These are phyloP conservation scores for Manduca sexta DNA, from an alignment of 1,140 invertebrate species.

Conservation along the genomic window DNA sequence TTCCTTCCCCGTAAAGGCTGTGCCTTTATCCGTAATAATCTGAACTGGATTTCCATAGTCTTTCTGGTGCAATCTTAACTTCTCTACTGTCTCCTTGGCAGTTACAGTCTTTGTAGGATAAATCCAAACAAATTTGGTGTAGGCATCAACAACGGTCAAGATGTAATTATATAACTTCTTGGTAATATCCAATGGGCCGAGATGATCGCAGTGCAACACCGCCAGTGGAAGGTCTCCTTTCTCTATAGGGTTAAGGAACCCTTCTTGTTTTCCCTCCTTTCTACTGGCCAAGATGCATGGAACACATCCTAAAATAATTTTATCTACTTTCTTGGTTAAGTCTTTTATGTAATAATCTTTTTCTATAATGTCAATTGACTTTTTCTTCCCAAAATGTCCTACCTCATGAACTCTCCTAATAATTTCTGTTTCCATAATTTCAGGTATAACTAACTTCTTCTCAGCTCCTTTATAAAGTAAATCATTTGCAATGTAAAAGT, in stretches of 20 bases:
- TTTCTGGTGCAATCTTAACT: slow-evolving; percentile 20
- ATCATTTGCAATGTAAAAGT: slow-evolving; percentile 6
- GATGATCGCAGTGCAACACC: slow-evolving; percentile 42
- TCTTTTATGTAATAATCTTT: slow-evolving; percentile 13
- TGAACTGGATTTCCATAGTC: slow-evolving; percentile 1
- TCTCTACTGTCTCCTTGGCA: slow-evolving; percentile 19
- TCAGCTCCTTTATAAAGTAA: slow-evolving; percentile 7
- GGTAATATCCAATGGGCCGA: slow-evolving; percentile 31
- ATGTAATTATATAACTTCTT: slow-evolving; percentile 33
- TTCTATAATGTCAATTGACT: slow-evolving; percentile 9
- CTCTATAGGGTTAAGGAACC: too few species aligned
- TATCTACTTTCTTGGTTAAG: slow-evolving; percentile 27
- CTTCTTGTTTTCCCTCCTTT: too few species aligned
- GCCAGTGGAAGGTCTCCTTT: slow-evolving; percentile 25
- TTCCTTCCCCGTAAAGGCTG: too few species aligned
- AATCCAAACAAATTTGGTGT: slow-evolving; percentile 28
- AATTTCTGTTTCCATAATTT: slow-evolving; percentile 11
- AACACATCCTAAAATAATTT: slow-evolving; percentile 28
- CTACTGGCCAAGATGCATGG: slow-evolving; percentile 21
- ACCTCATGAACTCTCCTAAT: slow-evolving; percentile 9
- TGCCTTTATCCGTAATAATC: too few species aligned
- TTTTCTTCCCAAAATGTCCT: slow-evolving; percentile 15
- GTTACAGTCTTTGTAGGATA: slow-evolving; percentile 25
- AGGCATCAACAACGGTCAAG: slow-evolving; percentile 22
- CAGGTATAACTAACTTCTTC: slow-evolving; percentile 7